Base-by-base conservation (phyloP, 2,888 invertebrate genomes). In the Aphodius granarius region DNA sequence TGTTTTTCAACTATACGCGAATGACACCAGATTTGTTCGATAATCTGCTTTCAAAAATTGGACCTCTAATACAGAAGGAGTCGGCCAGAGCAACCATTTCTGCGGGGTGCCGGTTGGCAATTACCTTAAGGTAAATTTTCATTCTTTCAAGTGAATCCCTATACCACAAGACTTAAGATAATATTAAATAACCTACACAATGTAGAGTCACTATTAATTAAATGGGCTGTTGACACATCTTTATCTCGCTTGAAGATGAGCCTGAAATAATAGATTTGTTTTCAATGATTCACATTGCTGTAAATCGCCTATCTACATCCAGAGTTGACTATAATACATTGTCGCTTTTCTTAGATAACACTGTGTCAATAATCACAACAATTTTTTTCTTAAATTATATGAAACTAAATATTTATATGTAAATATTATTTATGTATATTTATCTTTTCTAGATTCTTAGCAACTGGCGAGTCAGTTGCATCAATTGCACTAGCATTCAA, bases 71-170 rank as follows among this genome's bases (percentile, higher is more conserved):
- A 66, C 19, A 68, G 73, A 78, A 75, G 73, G 76, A 77, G 63
- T 72, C 73, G 74, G 20, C 64, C 77, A 77, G 82, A 78, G 78
- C 80, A 78, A 78, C 81, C 72, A 79, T 81, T 74, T 76, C 77
- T 71, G 78, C 81, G 72, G 81, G 78, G 76, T 79, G 80, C 76
- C 81, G 80, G 72, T 75, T 83, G 66, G 80, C 81, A 75, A 70
- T 81, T 43, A 83, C 81, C 71, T 78, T 82, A 78, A 80, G 80
- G 81, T 81, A 78, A 1, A 43, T 43, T 43, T 43, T 43, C n/a
- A n/a, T n/a, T n/a, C n/a, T n/a, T n/a, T n/a, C n/a, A n/a, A n/a
- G n/a, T n/a, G n/a, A n/a, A n/a, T n/a, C n/a, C n/a, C n/a, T n/a
- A n/a, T n/a, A n/a, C n/a, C n/a, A n/a, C n/a, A n/a, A n/a, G n/a